These are phyloP conservation scores for Paguma larvata DNA, from an alignment of 2,797 vertebrate genomes.

Conservation along the genomic window DNA sequence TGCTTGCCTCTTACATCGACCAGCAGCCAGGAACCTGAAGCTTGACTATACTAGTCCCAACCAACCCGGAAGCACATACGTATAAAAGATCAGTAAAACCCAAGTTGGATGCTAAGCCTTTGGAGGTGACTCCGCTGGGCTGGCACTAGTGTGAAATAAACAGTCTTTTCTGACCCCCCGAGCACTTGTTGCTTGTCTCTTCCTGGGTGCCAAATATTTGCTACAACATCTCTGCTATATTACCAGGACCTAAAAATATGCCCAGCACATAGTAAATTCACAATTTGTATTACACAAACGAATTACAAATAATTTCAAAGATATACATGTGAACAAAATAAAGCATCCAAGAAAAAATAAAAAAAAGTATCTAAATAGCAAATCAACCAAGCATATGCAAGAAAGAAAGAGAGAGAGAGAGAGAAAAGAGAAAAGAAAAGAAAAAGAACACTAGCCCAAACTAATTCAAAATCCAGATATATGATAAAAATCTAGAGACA, in stretches of 20 bases:
- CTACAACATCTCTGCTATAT: neutral
- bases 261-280: neutral
- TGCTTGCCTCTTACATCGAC: too few species aligned
- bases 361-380: neutral
- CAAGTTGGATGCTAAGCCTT: too few species aligned
- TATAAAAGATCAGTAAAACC: too few species aligned
- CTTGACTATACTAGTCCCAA: too few species aligned
- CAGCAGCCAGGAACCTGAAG: too few species aligned
- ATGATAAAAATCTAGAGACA: neutral
- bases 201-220: too few species aligned
- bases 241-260: neutral
- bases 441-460: neutral
- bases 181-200: too few species aligned
- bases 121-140: too few species aligned
- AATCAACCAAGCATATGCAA: neutral
- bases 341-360: neutral
- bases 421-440: too few species aligned
- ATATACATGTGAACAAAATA: neutral
- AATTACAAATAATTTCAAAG: constrained; percentile 21
- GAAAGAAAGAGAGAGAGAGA: neutral
- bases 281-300: neutral
- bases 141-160: too few species aligned
- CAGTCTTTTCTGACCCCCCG: too few species aligned
- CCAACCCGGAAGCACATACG: too few species aligned
- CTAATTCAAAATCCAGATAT: neutral